Evolutionary conservation across 2,797 vertebrate species (phyloP), one percentile per base, ranked within the genome.

Genomic region (Molothrus ater): DNA sequence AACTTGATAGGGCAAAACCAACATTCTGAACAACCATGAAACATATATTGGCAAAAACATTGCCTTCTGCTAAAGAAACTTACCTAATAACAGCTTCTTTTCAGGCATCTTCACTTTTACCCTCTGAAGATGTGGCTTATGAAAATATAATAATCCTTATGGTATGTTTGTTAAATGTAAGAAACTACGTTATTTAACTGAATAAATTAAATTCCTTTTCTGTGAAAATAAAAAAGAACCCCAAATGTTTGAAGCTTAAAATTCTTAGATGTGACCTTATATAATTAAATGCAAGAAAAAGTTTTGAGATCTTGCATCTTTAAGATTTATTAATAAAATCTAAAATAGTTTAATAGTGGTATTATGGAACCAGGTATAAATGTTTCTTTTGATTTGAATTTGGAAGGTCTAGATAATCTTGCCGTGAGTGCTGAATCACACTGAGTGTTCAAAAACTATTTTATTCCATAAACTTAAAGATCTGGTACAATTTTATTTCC

Each of bases 181-280:
- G 10, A 76, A 61, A 11, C 2, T 50, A 16, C 4, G 2, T 1
- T 64, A 51, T 63, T 74, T 59, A 56, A 48, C 4, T 1, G 0
- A 54, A 80, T 29, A 75, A 70, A 78, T 60, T 24, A 64, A 71
- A 31, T 59, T 85, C 0, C 0, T 66, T 76, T 80, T 29, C 36
- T 40, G 6, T 24, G 20, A 86, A 91, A 80, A 59, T 31, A 54
- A 53, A 66, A n/a, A 75, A 22, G 12, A 61, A 21, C 1, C 3
- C 7, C 7, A 71, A 36, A 40, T 48, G 2, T n/a, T 51, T 83
- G 10, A 60, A 32, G 20, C 5, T 59, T 9, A 2, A 48, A 18
- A 22, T 92, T 78, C 3, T 64, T 64, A 45, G 8, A 40, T 75
- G 22, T 53, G 9, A 9, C 4, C 7, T 57, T 28, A 25, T 17